Base-by-base conservation (phyloP, 2,797 vertebrate genomes). In the Darevskia mixta region DNA sequence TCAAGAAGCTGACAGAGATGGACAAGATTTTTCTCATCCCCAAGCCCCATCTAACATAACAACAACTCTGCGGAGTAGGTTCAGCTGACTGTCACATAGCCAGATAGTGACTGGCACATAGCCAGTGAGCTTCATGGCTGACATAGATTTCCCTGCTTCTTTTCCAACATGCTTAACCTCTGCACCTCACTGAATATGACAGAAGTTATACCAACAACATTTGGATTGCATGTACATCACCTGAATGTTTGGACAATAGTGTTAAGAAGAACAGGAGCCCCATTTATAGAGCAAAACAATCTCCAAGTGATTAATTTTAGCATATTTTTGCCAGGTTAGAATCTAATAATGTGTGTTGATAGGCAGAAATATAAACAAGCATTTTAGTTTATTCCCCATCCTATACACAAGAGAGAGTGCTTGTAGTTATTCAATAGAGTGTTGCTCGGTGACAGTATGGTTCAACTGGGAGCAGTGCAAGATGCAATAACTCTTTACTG, bases 361-460 rank as follows among this genome's bases (percentile, higher is more conserved):
- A 77, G 38, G 32, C 73, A 29, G 66, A 75, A 89, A 87, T 75
- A 95, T 49, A 86, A 94, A 91, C 86, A 93, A 89, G 78, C 83
- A 86, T 17, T 87, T 90, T 76, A 25, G 78, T 86, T 61, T 81
- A 18, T 71, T 55, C 84, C 89, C 88, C 86, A 35, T 87, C 77
- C 11, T 82, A 1, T 92, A 87, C 96, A 87, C 95, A 83, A 87
- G 96, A 94, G 96, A 96, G 58, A 55, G 83, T 88, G 90, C 86
- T 93, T 76, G 11, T 85, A 90, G 38, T 69, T 55, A 69, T 91
- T 89, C 90, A 92, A 38, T 76, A 79, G 85, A 90, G 88, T 49
- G 64, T 92, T 94, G 81, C 91, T 76, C 8, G 67, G 90, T 91
- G 93, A 94, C 95, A 89, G 90, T 91, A 88, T 94, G 88, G 45